Evolutionary conservation across 2,888 invertebrate genomes (phyloP).

Genomic region (Enoplolaimus lenunculus): DNA sequence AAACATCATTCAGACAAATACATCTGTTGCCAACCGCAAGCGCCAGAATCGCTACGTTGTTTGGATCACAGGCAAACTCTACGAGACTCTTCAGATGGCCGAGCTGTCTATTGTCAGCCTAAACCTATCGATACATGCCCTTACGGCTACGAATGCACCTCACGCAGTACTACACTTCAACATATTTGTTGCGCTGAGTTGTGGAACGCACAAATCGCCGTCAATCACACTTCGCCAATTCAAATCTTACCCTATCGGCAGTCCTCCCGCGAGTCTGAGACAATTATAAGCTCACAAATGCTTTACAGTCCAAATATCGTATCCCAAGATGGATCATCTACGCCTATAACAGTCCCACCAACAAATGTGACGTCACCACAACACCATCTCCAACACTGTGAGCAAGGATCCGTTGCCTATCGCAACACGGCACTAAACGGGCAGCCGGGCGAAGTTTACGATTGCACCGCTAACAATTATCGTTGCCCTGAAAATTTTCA

Average conservation of each 20-base stretch:
- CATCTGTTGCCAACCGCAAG: too few relatives aligned
- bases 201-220: too few relatives aligned
- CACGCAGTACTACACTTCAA: constrained; percentile 18
- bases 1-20: too few relatives aligned
- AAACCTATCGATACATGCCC: background rate
- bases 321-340: background rate
- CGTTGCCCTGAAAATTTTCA: constrained; percentile 19
- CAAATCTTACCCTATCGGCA: too few relatives aligned
- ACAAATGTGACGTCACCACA: too few relatives aligned
- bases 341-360: background rate
- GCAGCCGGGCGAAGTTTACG: background rate
- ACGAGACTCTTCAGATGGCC: background rate
- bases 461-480: background rate
- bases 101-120: background rate
- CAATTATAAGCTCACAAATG: background rate
- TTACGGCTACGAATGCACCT: constrained; percentile 19
- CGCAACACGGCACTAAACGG: too few relatives aligned
- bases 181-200: constrained; percentile 23
- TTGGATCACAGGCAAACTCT: too few relatives aligned
- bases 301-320: background rate
- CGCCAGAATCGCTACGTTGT: too few relatives aligned
- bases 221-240: too few relatives aligned
- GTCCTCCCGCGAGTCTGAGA: too few relatives aligned
- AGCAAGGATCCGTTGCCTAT: too few relatives aligned
- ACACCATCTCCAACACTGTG: too few relatives aligned